Evolutionary conservation across 2,888 invertebrate genomes (phyloP), one percentile per base, ranked within the genome.

Genomic region (Napeogenes sylphis): DNA sequence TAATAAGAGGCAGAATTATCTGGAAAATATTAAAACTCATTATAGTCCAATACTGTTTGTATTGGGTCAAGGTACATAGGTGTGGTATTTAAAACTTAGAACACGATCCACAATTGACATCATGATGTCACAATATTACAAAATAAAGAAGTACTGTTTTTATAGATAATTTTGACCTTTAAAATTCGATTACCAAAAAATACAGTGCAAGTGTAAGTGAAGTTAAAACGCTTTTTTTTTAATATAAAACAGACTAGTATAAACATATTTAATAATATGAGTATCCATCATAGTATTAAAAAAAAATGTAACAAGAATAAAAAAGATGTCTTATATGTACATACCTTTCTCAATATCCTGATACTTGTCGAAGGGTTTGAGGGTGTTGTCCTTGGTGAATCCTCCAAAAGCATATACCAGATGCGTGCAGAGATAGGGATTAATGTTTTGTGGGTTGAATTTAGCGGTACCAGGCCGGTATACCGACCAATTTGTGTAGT

Each of bases 291-390:
- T 21, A 21, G 21, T 21, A 21, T 21, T 21, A 35, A 35, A 35
- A 35, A 5, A 35, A 35, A 5, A 1, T 35, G 35, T 2, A 0
- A 42, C 10, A 3, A 10, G 8, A 10, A 10, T 42, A 10, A 30
- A 30, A 8, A 4, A 51, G 2, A 30, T 4, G 0, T 12, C 10
- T 21, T 21, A 21, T 21, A 21, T 51, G 10, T n/a, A 65, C 78
- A 79, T 80, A 97, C 97, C 97, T 93, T 98, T 97, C 80, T 98
- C 98, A 78, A 98, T 95, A 82, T 98, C 98, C 89, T 98, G 98
- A 82, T 98, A 98, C 81, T 97, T 97, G 87, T 98, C 98, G 81
- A 97, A 98, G 1, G 97, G 97, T 73, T 96, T 96, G 73, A 98
- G 91, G 21, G 96, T 94, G 84, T 97, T 97, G 79, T 97, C 97